Evolutionary conservation across 2,888 invertebrate species (phyloP).

Genomic region (Tridacna gigas): DNA sequence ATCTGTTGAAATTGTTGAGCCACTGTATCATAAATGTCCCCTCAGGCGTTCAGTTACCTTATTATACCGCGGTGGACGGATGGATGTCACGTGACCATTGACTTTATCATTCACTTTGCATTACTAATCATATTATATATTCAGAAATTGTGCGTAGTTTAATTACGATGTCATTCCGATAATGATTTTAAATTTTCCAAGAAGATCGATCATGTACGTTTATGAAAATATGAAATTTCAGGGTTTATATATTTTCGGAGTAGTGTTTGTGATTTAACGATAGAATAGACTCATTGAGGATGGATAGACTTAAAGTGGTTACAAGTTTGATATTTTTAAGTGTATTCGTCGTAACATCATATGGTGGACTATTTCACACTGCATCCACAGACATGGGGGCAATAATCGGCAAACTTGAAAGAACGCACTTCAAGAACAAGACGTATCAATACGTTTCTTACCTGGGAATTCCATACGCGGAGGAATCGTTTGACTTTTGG

Average conservation of each 20-base stretch:
- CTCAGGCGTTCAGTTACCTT: neutral
- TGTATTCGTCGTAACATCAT: neutral
- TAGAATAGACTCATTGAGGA: too few relatives aligned
- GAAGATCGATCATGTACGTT: too few relatives aligned
- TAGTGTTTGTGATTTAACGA: too few relatives aligned
- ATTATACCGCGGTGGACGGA: neutral
- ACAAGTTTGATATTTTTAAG: too few relatives aligned
- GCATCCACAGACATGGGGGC: conserved; percentile 54
- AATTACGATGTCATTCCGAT: too few relatives aligned
- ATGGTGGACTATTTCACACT: conserved; percentile 19
- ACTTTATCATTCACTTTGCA: neutral
- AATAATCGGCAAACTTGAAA: conserved; percentile 50
- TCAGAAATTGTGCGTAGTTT: too few relatives aligned
- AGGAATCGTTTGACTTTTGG: conserved; percentile 21
- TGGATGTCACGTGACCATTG: neutral
- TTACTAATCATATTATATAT: neutral
- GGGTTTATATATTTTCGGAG: too few relatives aligned
- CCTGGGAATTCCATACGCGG: conserved; percentile 61
- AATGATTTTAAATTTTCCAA: too few relatives aligned
- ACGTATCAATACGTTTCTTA: conserved; percentile 36
- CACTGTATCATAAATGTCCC: conserved; percentile 8
- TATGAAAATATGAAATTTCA: too few relatives aligned
- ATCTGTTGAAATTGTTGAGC: neutral
- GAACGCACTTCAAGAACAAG: conserved; percentile 30
- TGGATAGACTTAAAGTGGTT: too few relatives aligned